Evolutionary conservation across 2,113 vertebrate species (phyloP), one percentile per base, ranked within the genome.

Genomic region (Siphamia tubifer): DNA sequence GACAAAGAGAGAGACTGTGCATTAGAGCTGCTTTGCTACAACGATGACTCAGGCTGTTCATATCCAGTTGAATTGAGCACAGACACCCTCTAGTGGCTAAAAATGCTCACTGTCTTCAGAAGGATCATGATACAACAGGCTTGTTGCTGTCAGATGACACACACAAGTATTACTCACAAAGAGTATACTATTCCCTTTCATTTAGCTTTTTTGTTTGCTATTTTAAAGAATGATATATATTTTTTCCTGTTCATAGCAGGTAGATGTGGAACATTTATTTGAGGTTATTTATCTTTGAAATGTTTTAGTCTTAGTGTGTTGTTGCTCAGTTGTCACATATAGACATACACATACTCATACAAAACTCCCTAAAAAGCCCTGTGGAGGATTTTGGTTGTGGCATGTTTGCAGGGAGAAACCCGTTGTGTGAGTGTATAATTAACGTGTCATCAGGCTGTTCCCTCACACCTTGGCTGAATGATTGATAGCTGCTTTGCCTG

Each of bases 391-490:
- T 84, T 42, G 48, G 88, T 90, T 67, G 85, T 83, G 79, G 88
- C 90, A 91, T 87, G 90, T 89, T 74, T 66, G 72, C 72, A 36
- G 88, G 89, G 90, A 90, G 84, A 89, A 91, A 91, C 88, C 88
- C 79, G 84, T 85, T 83, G 82, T 64, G 61, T 61, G 16, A 70
- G 79, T 39, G 63, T 91, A 79, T 90, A 89, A 90, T 91, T 90
- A 87, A 73, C 23, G 45, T 91, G 90, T 90, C 90, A 89, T 82
- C 77, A 1, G 13, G 36, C 63, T 58, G 75, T 82, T 81, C 78
- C 55, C 77, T 81, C 77, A 68, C 81, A 81, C 80, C 79, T 79
- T 39, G 40, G 43, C 47, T 47, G 35, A 57, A 36, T 90, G 90
- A 91, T 88, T 86, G 82, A 90, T 90, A 51, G 81, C 54, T 68